Evolutionary conservation across 2,888 invertebrate genomes (phyloP), one percentile per base, ranked within the genome.

Genomic region (Frankliniella fusca): DNA sequence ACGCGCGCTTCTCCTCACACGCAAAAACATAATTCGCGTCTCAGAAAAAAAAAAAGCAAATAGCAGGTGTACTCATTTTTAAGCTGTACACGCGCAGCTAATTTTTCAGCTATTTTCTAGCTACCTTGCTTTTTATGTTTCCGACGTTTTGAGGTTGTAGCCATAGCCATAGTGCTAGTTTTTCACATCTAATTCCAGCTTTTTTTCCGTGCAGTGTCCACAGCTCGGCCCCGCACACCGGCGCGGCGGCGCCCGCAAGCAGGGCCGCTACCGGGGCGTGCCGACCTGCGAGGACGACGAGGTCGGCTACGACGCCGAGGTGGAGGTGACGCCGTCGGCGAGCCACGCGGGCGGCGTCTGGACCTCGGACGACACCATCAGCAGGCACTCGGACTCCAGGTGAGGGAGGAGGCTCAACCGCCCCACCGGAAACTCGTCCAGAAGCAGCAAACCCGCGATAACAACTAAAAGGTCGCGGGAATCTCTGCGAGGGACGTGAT

Each of bases 201-300:
- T n/a, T n/a, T n/a, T n/a, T n/a, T n/a, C n/a, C n/a, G n/a, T n/a
- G n/a, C n/a, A 38, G 38, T 38, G 38, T 38, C 38, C 38, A 5
- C 38, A 38, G 38, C 38, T 38, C 38, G 38, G 3, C 38, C 38
- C 38, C 86, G 86, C 38, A 84, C 70, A 27, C 85, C 28, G 88
- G 88, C 9, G 87, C 88, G 82, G 89, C 90, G 38, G 88, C 88
- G 82, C 88, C 88, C 20, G 86, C 86, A 28, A 87, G n/a, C n/a
- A n/a, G 89, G 93, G 93, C 76, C 93, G 93, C 86, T 94, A 94
- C 87, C 90, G 93, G 85, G 93, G 93, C 85, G 92, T 94, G 84
- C 93, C 94, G 79, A 91, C 61, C 61, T 61, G 61, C 61, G 61
- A 61, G 50, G 92, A 93, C 85, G 93, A 93, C 82, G 90, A 90